Base-by-base conservation (phyloP, 2,888 invertebrate species). In the Tupiocoris notatus region DNA sequence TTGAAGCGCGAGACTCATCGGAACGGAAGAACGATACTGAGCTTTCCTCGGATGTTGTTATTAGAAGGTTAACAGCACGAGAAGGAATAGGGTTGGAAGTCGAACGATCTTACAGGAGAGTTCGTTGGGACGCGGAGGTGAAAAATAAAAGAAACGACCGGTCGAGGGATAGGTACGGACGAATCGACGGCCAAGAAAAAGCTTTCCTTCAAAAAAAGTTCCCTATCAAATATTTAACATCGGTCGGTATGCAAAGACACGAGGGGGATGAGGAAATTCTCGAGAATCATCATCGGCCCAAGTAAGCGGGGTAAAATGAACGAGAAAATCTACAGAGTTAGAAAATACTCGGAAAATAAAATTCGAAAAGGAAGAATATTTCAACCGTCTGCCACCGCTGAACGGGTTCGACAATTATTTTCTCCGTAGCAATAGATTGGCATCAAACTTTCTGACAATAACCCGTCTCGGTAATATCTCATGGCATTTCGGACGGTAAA, bases 11-110 rank as follows among this genome's bases (percentile, higher is more conserved):
- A 70, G 59, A 70, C 24, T 59, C 70, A 18, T 70, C 59, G 18
- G 59, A 24, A 59, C 54, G 70, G 70, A 70, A 70, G 57, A 70
- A 70, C 59, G 70, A 70, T 70, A 70, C 70, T 70, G 59, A 59
- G 70, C 70, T 3, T 7, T 39, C 39, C 59, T 59, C 59, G 70
- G 70, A 70, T 70, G 70, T 39, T 39, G 39, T 70, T 70, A 70
- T 70, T 70, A 70, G 59, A 59, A 70, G 70, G 70, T 70, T 70
- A 70, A 70, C 70, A 59, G 70, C 22, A 12, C 56, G 22, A 23
- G 16, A 22, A 39, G 39, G 39, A 39, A 39, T 7, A n/a, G n/a
- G n/a, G n/a, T n/a, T n/a, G n/a, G n/a, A n/a, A n/a, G n/a, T n/a
- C n/a, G n/a, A 12, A 3, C 39, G 39, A 39, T 39, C 39, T 39